Evolutionary conservation across 1,140 invertebrate species (phyloP).

Genomic region (Scaptomyza montana): DNA sequence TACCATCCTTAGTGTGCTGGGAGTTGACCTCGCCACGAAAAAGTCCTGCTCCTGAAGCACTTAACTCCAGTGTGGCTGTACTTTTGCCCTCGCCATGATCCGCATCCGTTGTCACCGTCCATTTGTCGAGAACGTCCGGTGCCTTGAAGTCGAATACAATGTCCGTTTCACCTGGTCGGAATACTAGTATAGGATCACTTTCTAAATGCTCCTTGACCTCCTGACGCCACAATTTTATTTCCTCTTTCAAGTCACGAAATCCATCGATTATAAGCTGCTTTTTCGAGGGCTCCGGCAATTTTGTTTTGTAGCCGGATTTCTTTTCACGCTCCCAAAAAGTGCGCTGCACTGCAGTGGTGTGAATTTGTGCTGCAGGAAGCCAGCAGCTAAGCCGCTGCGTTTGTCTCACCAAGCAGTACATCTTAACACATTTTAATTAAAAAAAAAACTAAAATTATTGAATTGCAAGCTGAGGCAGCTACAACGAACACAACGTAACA

Average conservation of each 20-base stretch:
- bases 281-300: slow-evolving; percentile 83
- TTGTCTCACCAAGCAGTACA: slow-evolving; percentile 56
- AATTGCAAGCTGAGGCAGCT: background rate
- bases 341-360: slow-evolving; percentile 64
- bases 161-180: slow-evolving; percentile 88
- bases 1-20: slow-evolving; percentile 91
- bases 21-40: slow-evolving; percentile 91
- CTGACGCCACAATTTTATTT: slow-evolving; percentile 87
- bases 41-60: slow-evolving; percentile 88
- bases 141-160: slow-evolving; percentile 88
- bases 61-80: slow-evolving; percentile 87
- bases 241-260: slow-evolving; percentile 87
- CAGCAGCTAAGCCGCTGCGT: slow-evolving; percentile 44
- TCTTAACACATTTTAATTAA: slow-evolving; percentile 37
- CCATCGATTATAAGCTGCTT: slow-evolving; percentile 86
- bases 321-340: slow-evolving; percentile 87
- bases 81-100: slow-evolving; percentile 93
- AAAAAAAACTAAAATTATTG: slow-evolving; percentile 26
- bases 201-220: slow-evolving; percentile 88
- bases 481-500: slow-evolving; percentile 64
- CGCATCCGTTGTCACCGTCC: slow-evolving; percentile 90
- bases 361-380: slow-evolving; percentile 46
- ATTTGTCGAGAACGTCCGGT: slow-evolving; percentile 87
- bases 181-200: slow-evolving; percentile 86
- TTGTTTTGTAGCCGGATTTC: slow-evolving; percentile 87